phyloP scores from a whole-genome alignment of 2,888 invertebrate genomes.

The Ganaspis brasiliensis region DNA sequence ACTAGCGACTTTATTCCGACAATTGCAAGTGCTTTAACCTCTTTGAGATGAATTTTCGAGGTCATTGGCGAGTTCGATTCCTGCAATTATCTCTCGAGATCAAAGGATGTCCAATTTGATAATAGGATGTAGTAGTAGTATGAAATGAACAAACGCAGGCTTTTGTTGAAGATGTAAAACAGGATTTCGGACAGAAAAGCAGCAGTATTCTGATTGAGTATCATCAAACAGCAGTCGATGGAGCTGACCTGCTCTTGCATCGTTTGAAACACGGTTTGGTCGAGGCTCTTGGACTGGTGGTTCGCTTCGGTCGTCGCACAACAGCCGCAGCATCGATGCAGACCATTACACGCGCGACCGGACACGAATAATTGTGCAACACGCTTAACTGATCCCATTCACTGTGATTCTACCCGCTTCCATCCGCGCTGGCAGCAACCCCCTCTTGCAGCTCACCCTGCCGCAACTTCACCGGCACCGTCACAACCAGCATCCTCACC shows the following conservation, averaged over 20 bases:
- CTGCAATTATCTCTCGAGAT: no score
- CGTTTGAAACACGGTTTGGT: constrained; percentile 5
- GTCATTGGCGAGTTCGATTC: no score
- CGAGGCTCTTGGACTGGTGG: constrained; percentile 49
- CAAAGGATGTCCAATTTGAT: no score
- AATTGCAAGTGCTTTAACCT: no score
- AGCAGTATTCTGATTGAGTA: constrained; percentile 1
- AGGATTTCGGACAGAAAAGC: neutral
- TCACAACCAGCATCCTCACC: constrained; percentile 19
- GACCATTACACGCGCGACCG: constrained; percentile 86
- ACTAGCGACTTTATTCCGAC: no score
- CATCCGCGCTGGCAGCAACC: constrained; percentile 64
- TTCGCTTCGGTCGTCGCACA: constrained; percentile 72
- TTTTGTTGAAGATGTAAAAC: neutral
- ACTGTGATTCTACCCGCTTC: constrained; percentile 78
- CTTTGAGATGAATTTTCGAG: no score
- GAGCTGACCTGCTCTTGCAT: constrained; percentile 12
- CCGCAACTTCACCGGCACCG: constrained; percentile 53
- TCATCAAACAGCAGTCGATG: constrained; percentile 26
- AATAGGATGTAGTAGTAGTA: no score
- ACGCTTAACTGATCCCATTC: constrained; percentile 86
- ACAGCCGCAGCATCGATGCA: constrained; percentile 80
- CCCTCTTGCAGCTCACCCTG: constrained; percentile 56
- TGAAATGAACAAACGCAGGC: no score
- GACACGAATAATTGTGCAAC: constrained; percentile 84